These are phyloP conservation scores for Crocuta crocuta DNA, from an alignment of 2,113 vertebrate species.

Conservation along the genomic window DNA sequence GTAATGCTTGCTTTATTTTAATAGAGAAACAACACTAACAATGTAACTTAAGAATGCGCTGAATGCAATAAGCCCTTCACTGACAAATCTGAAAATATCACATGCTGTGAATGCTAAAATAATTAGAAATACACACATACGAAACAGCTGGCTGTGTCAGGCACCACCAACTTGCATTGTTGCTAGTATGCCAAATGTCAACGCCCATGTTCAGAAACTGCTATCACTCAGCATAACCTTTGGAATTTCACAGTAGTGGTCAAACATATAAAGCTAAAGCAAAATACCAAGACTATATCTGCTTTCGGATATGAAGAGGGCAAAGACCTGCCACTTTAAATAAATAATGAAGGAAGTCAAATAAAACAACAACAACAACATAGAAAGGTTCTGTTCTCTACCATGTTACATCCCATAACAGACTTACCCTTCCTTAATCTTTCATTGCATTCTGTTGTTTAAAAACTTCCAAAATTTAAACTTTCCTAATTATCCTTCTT, in stretches of 20 bases:
- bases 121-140: conserved; percentile 75
- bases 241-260: conserved; percentile 82
- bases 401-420: conserved; percentile 52
- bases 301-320: conserved; percentile 63
- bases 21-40: conserved; percentile 52
- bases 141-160: conserved; percentile 76
- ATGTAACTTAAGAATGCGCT: conserved; percentile 74
- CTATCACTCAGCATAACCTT: conserved; percentile 79
- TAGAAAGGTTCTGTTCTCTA: conserved; percentile 57
- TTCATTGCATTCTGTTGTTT: conserved; percentile 60
- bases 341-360: conserved; percentile 73
- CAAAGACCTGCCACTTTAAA: conserved; percentile 71
- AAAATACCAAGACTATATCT: conserved; percentile 61
- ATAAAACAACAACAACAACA: conserved; percentile 72
- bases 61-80: conserved; percentile 69
- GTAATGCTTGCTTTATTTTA: conserved; percentile 47
- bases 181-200: conserved; percentile 81
- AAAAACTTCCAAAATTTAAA: conserved; percentile 71
- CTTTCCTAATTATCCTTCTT: conserved; percentile 59
- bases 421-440: conserved; percentile 16
- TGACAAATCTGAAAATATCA: conserved; percentile 70
- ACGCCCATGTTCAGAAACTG: conserved; percentile 72
- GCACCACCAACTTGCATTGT: conserved; percentile 71
- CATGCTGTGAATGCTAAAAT: conserved; percentile 76
- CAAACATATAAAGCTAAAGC: conserved; percentile 77